Evolutionary conservation across 2,888 invertebrate species (phyloP).

Genomic region (Polydrusus cervinus): DNA sequence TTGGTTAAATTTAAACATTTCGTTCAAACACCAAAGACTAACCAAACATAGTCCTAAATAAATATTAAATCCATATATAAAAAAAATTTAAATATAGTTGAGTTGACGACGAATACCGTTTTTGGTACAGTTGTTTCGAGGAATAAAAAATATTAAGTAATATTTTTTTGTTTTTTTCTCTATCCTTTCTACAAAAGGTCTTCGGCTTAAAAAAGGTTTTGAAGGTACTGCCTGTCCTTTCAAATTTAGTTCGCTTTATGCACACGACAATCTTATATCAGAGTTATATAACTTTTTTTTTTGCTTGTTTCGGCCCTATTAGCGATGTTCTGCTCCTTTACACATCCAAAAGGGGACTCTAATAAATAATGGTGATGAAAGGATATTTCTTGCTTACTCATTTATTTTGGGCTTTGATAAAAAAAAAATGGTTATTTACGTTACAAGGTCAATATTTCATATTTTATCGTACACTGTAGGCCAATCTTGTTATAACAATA

Average conservation of each 20-base stretch:
- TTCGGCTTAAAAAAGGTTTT: constrained; percentile 14
- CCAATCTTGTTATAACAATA: too few species aligned
- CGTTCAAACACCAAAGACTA: too few species aligned
- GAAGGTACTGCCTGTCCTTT: constrained; percentile 3
- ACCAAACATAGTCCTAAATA: too few species aligned
- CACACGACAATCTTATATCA: neutral
- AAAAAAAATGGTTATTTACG: too few species aligned
- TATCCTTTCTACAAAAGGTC: constrained; percentile 29
- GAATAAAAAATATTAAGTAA: constrained; percentile 39
- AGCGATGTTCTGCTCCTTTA: constrained; percentile 1
- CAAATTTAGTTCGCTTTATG: neutral
- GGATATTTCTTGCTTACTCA: neutral
- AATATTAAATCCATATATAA: neutral
- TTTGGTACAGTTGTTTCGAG: constrained; percentile 22
- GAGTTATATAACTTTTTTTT: neutral
- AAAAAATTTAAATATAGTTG: neutral
- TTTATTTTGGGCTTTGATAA: too few species aligned
- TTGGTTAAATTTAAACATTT: too few species aligned
- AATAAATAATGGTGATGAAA: neutral
- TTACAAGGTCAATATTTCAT: too few species aligned
- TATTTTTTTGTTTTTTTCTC: constrained; percentile 25
- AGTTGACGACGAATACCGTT: constrained; percentile 10
- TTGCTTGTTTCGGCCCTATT: neutral
- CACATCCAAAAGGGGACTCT: neutral
- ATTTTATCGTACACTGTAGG: too few species aligned